Conservation (phyloP, 2,888 invertebrate species). For the Volucella zonaria region DNA sequence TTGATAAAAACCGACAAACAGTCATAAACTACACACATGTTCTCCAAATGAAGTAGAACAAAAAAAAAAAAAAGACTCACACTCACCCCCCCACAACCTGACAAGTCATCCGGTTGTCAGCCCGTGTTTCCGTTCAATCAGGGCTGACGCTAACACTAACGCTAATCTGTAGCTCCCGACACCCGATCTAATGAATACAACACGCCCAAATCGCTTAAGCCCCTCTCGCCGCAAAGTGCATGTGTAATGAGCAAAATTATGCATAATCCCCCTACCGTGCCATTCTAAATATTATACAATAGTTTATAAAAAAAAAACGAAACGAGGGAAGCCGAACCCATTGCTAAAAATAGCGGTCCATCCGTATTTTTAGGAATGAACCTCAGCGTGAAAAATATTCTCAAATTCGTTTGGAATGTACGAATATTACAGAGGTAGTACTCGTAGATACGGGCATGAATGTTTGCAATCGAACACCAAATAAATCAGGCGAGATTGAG, state of each 20-base stretch:
- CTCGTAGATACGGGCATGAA: conserved; percentile 16
- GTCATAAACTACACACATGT: background rate
- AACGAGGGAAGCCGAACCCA: background rate
- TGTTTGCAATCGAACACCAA: conserved; percentile 55
- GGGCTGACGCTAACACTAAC: background rate
- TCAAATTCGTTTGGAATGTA: conserved; percentile 26
- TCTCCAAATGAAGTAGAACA: background rate
- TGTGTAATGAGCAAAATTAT: conserved; percentile 57
- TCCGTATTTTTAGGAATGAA: conserved; percentile 37
- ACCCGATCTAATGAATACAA: conserved; percentile 45
- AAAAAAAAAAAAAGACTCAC: background rate
- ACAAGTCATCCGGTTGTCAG: conserved; percentile 5
- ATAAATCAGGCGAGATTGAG: conserved; percentile 1
- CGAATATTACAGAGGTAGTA: conserved; percentile 31
- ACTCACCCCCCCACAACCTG: background rate
- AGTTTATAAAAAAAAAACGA: conserved; percentile 1
- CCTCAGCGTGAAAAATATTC: conserved; percentile 5
- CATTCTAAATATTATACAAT: conserved; percentile 28
- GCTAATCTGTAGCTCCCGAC: background rate
- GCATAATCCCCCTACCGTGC: conserved; percentile 8
- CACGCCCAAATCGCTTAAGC: conserved; percentile 49
- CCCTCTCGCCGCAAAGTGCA: conserved; percentile 33
- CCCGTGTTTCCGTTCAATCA: background rate
- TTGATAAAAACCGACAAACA: conserved; percentile 45
- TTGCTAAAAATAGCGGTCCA: conserved; percentile 43